Percentiles rank a stretch among this genome's conserved stretches.
phyloP scores from a whole-genome alignment of 2,888 invertebrate species.

The Patella depressa region DNA sequence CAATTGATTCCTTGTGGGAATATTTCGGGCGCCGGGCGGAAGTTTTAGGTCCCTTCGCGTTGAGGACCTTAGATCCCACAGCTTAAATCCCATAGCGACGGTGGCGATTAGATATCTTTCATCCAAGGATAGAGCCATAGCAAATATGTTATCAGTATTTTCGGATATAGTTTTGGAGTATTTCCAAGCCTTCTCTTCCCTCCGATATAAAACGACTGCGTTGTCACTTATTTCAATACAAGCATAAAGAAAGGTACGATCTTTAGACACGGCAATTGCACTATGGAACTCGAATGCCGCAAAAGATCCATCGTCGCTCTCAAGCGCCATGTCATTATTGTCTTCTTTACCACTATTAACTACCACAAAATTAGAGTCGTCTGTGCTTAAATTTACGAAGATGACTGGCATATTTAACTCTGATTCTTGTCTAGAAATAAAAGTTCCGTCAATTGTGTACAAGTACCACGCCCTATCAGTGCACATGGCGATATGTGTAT shows the following conservation, averaged over 20 bases:
- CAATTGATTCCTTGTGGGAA: constrained; percentile 90
- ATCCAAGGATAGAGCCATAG: constrained; percentile 84
- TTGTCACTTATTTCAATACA: constrained; percentile 70
- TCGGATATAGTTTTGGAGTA: constrained; percentile 65
- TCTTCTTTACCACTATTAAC: constrained; percentile 60
- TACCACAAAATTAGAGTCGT: constrained; percentile 51
- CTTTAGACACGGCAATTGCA: constrained; percentile 63
- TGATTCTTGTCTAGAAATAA: constrained; percentile 46
- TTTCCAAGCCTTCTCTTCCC: constrained; percentile 57
- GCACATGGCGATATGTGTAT: constrained; percentile 65
- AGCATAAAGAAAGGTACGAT: constrained; percentile 61
- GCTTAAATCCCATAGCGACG: constrained; percentile 67
- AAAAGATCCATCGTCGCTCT: constrained; percentile 58
- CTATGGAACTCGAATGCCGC: constrained; percentile 70
- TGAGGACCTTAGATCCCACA: constrained; percentile 70
- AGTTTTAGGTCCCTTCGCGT: constrained; percentile 60
- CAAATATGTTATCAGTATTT: constrained; percentile 64
- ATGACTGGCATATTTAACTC: constrained; percentile 60
- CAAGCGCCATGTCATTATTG: constrained; percentile 65
- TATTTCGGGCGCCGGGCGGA: constrained; percentile 85
- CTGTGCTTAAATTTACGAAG: constrained; percentile 47
- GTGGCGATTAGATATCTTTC: constrained; percentile 85
- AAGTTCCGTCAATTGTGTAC: constrained; percentile 56
- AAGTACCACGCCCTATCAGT: constrained; percentile 61
- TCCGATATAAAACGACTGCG: constrained; percentile 64